Conservation (phyloP, 1,140 invertebrate genomes). For the Philotrypesis tridentata region DNA sequence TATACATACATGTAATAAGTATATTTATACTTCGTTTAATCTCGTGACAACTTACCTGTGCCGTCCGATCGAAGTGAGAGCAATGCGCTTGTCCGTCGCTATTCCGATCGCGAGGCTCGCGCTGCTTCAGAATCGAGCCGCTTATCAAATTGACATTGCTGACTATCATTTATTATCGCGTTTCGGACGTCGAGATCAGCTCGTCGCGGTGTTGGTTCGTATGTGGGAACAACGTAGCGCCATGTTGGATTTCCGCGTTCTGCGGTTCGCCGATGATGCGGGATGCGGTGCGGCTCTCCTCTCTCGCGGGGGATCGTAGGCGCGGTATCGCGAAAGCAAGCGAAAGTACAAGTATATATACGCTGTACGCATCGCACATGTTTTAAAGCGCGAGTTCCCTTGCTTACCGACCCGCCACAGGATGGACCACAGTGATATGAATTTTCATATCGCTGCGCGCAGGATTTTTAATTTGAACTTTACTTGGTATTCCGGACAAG, state of each 20-base stretch:
- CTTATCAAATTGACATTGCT: conserved; percentile 24
- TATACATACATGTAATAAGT: neutral
- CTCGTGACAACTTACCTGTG: conserved; percentile 6
- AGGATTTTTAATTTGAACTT: too few relatives aligned
- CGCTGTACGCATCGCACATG: too few relatives aligned
- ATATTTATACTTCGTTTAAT: neutral
- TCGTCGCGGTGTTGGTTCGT: neutral
- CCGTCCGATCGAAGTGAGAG: neutral
- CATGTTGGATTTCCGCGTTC: neutral
- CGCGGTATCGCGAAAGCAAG: too few relatives aligned
- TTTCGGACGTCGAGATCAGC: neutral
- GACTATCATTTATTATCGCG: conserved; percentile 23
- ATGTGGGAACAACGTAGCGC: neutral
- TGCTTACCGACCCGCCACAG: too few relatives aligned
- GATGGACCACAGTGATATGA: too few relatives aligned
- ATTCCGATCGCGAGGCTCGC: neutral
- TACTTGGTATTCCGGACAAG: too few relatives aligned
- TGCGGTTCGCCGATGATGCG: too few relatives aligned
- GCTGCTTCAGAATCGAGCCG: neutral
- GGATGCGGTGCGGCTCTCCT: too few relatives aligned
- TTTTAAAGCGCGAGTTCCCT: too few relatives aligned
- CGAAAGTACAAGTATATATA: too few relatives aligned
- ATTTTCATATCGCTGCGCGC: too few relatives aligned
- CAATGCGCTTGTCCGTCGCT: neutral
- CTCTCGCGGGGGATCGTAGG: too few relatives aligned